Evolutionary conservation across 2,888 invertebrate genomes (phyloP).

Genomic region (Drosophila leonis): DNA sequence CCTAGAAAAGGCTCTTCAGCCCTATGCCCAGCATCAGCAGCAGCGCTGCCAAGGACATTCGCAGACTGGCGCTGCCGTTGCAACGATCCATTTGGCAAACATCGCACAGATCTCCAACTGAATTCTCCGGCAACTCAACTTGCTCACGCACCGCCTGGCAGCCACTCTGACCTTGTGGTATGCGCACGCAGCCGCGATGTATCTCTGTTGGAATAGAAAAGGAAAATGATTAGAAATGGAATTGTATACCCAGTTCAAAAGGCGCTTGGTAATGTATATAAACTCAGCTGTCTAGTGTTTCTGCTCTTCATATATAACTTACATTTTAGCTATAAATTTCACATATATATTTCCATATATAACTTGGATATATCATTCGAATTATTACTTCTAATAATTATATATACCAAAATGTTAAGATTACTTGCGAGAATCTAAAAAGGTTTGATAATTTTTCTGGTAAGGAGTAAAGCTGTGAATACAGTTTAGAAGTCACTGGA

Average conservation of each 20-base stretch:
- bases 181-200: slow-evolving; percentile 70
- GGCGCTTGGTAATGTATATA: background rate
- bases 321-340: background rate
- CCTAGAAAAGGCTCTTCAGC: slow-evolving; percentile 45
- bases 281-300: background rate
- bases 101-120: slow-evolving; percentile 49
- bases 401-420: background rate
- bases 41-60: slow-evolving; percentile 58
- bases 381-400: background rate
- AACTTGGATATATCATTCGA: background rate
- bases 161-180: slow-evolving; percentile 41
- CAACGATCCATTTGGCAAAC: slow-evolving; percentile 68
- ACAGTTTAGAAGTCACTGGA: background rate
- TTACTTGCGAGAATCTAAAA: background rate
- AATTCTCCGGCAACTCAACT: slow-evolving; percentile 4
- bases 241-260: background rate
- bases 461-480: background rate
- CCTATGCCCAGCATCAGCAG: slow-evolving; percentile 54
- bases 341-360: background rate
- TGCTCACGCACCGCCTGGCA: slow-evolving; percentile 53
- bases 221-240: background rate
- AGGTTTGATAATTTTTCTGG: background rate
- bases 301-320: background rate
- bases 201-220: slow-evolving; percentile 25
- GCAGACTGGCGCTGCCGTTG: slow-evolving; percentile 65